These are phyloP conservation scores for Trichoplusia ni DNA, from an alignment of 1,140 invertebrate genomes.

Conservation along the genomic window DNA sequence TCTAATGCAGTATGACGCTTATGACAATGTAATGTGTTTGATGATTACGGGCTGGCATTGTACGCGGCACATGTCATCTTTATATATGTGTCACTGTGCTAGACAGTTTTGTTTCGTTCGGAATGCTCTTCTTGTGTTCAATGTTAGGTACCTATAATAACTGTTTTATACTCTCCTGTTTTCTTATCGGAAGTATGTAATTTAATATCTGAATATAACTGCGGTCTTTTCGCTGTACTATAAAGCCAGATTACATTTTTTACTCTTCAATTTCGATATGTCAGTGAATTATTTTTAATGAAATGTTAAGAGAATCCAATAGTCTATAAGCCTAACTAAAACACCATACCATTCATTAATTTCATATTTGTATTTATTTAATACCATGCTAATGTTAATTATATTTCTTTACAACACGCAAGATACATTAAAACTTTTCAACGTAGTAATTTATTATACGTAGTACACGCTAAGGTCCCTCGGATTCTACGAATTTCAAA, in stretches of 20 bases:
- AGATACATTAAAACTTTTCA: neutral
- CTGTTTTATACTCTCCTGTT: neutral
- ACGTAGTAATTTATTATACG: neutral
- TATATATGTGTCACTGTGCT: constrained; percentile 17
- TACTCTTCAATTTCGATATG: too few species aligned
- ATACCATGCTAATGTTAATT: neutral
- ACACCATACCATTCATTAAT: neutral
- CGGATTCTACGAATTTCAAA: neutral
- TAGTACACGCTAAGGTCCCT: neutral
- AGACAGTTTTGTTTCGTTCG: neutral
- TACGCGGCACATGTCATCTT: constrained; percentile 29
- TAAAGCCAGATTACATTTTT: too few species aligned
- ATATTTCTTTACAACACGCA: neutral
- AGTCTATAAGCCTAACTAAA: too few species aligned
- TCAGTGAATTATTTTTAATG: too few species aligned
- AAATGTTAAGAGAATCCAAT: too few species aligned
- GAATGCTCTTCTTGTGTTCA: constrained; percentile 6
- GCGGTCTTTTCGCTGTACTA: too few species aligned
- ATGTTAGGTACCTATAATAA: neutral
- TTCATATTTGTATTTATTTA: neutral
- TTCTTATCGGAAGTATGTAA: neutral
- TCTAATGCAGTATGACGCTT: neutral
- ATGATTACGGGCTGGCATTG: neutral
- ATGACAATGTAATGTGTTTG: neutral
- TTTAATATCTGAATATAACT: too few species aligned